phyloP scores from a whole-genome alignment of 2,797 vertebrate species.

The Tolypeutes matacus region DNA sequence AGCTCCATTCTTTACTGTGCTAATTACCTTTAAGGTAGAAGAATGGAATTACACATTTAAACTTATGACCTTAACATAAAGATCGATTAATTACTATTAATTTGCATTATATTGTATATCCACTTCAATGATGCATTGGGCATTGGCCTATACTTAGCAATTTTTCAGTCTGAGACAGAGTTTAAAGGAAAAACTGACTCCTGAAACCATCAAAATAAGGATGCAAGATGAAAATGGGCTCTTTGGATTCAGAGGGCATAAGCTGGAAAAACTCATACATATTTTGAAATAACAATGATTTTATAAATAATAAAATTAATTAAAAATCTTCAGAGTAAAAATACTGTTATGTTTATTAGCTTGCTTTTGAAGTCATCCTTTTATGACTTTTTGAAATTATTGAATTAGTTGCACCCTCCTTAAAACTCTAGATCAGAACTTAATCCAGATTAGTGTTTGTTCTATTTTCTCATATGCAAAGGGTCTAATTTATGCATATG shows the following conservation, averaged over 20 bases:
- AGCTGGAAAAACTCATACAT: constrained; percentile 58
- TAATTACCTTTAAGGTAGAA: constrained; percentile 13
- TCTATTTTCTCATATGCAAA: constrained; percentile 71
- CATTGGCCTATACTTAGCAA: background rate
- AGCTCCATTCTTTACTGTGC: background rate
- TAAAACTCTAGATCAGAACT: constrained; percentile 56
- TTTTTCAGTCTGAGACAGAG: background rate
- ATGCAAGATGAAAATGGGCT: constrained; percentile 43
- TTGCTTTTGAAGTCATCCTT: constrained; percentile 74
- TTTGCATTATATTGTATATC: background rate
- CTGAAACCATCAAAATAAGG: constrained; percentile 59
- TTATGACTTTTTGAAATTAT: constrained; percentile 68
- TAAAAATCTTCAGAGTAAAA: constrained; percentile 80
- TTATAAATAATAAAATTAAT: constrained; percentile 80
- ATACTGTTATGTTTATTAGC: constrained; percentile 66
- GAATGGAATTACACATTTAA: background rate
- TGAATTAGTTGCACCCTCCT: constrained; percentile 69
- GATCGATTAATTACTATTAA: constrained; percentile 58
- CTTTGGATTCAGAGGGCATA: constrained; percentile 72
- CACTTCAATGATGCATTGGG: constrained; percentile 42
- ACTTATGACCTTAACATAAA: constrained; percentile 35
- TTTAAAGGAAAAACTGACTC: constrained; percentile 45
- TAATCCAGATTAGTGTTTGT: constrained; percentile 57
- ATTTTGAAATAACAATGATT: constrained; percentile 75
- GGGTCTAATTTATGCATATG: constrained; percentile 52